Base-by-base conservation (phyloP, 2,888 invertebrate species). In the Crocallis elinguaria region DNA sequence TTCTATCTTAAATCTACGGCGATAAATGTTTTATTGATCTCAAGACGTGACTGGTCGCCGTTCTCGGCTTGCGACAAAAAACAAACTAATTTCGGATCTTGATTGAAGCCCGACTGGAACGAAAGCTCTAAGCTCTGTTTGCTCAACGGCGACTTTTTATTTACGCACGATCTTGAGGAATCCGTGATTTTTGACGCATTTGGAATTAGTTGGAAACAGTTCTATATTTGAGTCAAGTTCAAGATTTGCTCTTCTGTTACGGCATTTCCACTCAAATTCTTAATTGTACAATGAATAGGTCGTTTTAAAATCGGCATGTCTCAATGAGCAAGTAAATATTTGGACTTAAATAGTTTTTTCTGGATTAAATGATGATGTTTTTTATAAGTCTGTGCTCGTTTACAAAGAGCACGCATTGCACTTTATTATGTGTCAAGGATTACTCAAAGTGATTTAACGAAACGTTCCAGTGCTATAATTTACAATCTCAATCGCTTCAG, bases 21-120 rank as follows among this genome's bases (percentile, higher is more conserved):
- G 64, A 39, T 65, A 61, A 67, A 71, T 71, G 67, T 71, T 66
- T 72, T 70, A 69, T 64, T 63, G 67, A 68, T 66, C 66, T 59
- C 57, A 60, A 70, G 72, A 82, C 87, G 83, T 85, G 86, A 84
- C 79, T 72, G 66, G 66, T 71, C 71, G 66, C 62, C 73, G 73
- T 78, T 80, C 77, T 71, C 71, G 67, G 49, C 62, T 62, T 60
- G 73, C 73, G 79, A 83, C 82, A 87, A 88, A 88, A 88, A 88
- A 84, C 82, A 80, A 88, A 86, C 84, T 82, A 81, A 88, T 88
- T 87, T 86, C 74, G 79, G 80, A 79, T 84, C 85, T 80, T 79
- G 84, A 85, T 88, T 82, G 79, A 76, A 57, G 64, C 68, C 59
- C 69, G 67, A 82, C 79, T 86, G 84, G 84, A 75, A 77, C 88